Conservation (phyloP, 2,888 invertebrate genomes). For the Formica aserva region DNA sequence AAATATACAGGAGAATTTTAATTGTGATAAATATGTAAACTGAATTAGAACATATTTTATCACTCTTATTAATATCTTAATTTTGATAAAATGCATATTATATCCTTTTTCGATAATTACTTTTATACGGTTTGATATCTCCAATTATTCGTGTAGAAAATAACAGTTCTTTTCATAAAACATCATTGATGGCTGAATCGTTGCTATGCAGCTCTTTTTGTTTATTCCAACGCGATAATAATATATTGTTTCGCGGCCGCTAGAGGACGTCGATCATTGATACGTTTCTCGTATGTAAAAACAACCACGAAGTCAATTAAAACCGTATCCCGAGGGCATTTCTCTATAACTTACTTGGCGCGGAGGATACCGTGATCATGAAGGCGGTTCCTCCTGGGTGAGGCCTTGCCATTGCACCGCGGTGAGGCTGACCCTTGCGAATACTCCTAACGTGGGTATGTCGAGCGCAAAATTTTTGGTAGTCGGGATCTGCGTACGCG, state of each 20-base stretch:
- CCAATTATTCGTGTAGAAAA: background rate
- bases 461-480: constrained; percentile 89
- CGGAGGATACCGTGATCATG: constrained; percentile 91
- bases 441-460: constrained; percentile 88
- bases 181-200: background rate
- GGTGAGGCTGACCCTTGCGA: constrained; percentile 88
- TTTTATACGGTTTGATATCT: background rate
- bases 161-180: background rate
- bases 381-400: constrained; percentile 89
- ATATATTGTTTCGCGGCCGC: constrained; percentile 55
- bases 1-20: background rate
- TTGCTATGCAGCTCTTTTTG: constrained; percentile 22
- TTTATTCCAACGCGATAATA: background rate
- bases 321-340: background rate
- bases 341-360: constrained; percentile 90
- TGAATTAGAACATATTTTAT: background rate
- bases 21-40: background rate
- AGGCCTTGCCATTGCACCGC: constrained; percentile 90
- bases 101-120: background rate
- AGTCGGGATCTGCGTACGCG: constrained; percentile 89
- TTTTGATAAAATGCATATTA: background rate
- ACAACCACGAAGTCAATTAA: constrained; percentile 58
- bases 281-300: constrained; percentile 73
- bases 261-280: constrained; percentile 61
- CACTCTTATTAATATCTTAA: background rate